Evolutionary conservation across 2,113 vertebrate genomes (phyloP).

Genomic region (Pelvicachromis taeniatus): DNA sequence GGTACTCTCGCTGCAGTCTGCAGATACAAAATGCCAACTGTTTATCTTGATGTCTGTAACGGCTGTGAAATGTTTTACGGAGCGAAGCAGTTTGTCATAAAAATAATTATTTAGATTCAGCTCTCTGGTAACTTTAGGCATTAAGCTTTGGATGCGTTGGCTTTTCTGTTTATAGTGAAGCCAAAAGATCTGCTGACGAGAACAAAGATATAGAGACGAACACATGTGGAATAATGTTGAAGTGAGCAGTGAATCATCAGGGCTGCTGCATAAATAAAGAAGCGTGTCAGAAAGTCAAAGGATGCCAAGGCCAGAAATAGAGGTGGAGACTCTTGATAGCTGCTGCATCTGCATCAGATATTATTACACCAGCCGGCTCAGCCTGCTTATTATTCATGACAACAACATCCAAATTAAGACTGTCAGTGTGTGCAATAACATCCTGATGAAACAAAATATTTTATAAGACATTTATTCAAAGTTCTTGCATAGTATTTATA

Average conservation of each 20-base stretch:
- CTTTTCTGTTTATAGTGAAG: background rate
- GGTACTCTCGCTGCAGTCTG: background rate
- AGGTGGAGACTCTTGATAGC: constrained; percentile 21
- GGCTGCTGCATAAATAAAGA: background rate
- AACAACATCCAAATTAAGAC: background rate
- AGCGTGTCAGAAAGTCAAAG: constrained; percentile 25
- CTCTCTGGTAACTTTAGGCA: background rate
- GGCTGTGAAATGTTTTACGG: background rate
- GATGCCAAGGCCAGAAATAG: constrained; percentile 30
- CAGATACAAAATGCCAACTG: background rate
- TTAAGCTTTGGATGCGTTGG: background rate
- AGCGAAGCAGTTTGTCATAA: background rate
- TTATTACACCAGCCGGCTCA: background rate
- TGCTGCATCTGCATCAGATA: background rate
- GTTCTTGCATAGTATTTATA: background rate
- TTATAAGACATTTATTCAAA: background rate
- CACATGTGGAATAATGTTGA: background rate
- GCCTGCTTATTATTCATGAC: background rate
- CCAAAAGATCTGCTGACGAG: background rate
- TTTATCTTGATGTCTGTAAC: background rate
- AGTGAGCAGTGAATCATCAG: background rate
- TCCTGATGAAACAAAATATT: background rate
- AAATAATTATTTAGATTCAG: background rate
- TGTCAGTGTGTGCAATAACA: background rate
- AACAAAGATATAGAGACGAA: background rate